Conservation (phyloP, 2,888 invertebrate genomes). For the Gisinianus flammeolus region DNA sequence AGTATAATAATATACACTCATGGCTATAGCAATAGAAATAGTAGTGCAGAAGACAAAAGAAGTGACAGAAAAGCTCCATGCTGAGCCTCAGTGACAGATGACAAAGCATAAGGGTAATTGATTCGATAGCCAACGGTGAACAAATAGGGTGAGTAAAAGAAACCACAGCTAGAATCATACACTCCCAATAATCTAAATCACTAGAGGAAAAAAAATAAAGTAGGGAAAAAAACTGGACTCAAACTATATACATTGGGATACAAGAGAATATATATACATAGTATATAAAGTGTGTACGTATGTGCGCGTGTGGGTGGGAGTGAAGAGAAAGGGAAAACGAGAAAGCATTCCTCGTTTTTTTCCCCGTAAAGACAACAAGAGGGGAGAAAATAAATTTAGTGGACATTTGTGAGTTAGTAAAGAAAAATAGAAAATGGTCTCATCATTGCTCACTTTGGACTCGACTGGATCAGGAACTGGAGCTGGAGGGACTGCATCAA, state of each 20-base stretch:
- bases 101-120: neutral
- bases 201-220: too few relatives aligned
- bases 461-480: neutral
- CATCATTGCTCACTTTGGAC: slow-evolving; percentile 43
- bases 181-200: too few relatives aligned
- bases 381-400: neutral
- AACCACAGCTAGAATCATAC: too few relatives aligned
- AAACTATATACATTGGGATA: too few relatives aligned
- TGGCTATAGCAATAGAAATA: neutral
- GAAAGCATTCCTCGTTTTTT: neutral
- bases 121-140: neutral
- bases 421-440: slow-evolving; percentile 45
- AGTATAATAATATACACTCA: too few relatives aligned
- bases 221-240: too few relatives aligned
- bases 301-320: too few relatives aligned
- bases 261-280: too few relatives aligned
- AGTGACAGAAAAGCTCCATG: neutral
- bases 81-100: neutral
- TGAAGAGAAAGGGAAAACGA: neutral
- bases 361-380: neutral
- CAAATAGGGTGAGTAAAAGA: too few relatives aligned
- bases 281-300: too few relatives aligned
- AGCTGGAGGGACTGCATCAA: neutral
- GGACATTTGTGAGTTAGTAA: neutral
- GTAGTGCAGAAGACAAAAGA: neutral